Evolutionary conservation across 1,140 invertebrate genomes (phyloP), one percentile per base, ranked within the genome.

Genomic region (Aphelinus certus): DNA sequence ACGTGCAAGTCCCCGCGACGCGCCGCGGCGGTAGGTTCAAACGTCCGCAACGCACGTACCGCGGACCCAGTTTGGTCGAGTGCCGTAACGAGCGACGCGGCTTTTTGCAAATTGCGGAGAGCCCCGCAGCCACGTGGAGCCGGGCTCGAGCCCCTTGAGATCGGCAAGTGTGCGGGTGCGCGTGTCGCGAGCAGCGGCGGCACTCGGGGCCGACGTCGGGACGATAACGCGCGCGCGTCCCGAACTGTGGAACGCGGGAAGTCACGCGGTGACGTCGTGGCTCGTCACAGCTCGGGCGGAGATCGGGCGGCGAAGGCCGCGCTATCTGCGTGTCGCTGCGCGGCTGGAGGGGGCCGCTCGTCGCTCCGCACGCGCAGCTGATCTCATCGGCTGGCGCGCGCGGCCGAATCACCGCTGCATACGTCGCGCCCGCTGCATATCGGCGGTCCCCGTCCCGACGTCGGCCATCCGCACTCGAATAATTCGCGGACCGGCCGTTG

Each of bases 291-390:
- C 73, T 72, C 86, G 71, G 70, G 81, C 0, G 73, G 69, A 51
- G 83, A 79, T 45, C 79, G 26, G 26, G 0, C 26, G 77, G 9
- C 81, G 75, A 3, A 71, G 79, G 73, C 75, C 85, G 5, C 74
- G 62, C 1, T 76, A 81, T 42, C 85, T 85, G 67, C 74, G 86
- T 7, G 62, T 76, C 0, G 82, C 80, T 58, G 80, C 86, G 79
- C 84, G 85, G 78, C 81, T 81, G 56, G 83, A 83, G 5, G 79
- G 86, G 3, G 83, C 85, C 3, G 81, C 26, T 26, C 26, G 26
- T 26, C 26, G 26, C 26, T 26, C 26, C 26, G 26, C 26, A 26
- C 26, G 26, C 83, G 26, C 26, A 26, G 26, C 26, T 26, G 26
- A 26, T 26, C 26, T 26, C 26, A 26, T 26, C 26, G 26, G 1